Evolutionary conservation across 2,888 invertebrate genomes (phyloP), one percentile per base, ranked within the genome.

Genomic region (Helleia helle): DNA sequence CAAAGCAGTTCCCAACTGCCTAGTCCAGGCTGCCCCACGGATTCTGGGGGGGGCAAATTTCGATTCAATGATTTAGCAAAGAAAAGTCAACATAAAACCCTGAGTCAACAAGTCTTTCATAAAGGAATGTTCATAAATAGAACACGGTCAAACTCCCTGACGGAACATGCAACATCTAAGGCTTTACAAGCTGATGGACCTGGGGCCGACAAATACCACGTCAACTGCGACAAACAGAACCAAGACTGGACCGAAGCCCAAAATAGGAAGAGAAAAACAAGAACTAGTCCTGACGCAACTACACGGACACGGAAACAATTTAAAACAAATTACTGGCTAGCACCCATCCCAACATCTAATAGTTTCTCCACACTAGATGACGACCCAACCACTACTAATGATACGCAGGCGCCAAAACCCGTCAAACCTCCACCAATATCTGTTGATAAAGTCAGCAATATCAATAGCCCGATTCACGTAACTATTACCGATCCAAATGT

Each of bases 51-150:
- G 22, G 6, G 22, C 7, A 22, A 22, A 5, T 22, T 22, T 4
- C 5, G 22, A 22, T 22, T 8, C 5, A 2, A 22, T n/a, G n/a
- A n/a, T n/a, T n/a, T n/a, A n/a, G n/a, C n/a, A n/a, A n/a, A n/a
- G n/a, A 2, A 8, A 3, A 1, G 5, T 5, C 8, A 22, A 4
- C 7, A 7, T 12, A 43, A 38, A 25, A 24, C 2, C 8, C 17
- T 38, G 13, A 34, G 34, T 1, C 42, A 42, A 38, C 28, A 42
- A 38, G 27, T 22, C 4, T 9, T 42, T 6, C 38, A 36, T 12
- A 11, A 31, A 38, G 34, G 34, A 14, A 36, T 43, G 26, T 43
- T 43, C 13, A 30, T 4, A 12, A 29, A 28, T 8, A 28, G 29
- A 13, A 28, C 37, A 7, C 37, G 38, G 29, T 28, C 29, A 7